phyloP scores from a whole-genome alignment of 2,888 invertebrate genomes.

The Phorcus lineatus region DNA sequence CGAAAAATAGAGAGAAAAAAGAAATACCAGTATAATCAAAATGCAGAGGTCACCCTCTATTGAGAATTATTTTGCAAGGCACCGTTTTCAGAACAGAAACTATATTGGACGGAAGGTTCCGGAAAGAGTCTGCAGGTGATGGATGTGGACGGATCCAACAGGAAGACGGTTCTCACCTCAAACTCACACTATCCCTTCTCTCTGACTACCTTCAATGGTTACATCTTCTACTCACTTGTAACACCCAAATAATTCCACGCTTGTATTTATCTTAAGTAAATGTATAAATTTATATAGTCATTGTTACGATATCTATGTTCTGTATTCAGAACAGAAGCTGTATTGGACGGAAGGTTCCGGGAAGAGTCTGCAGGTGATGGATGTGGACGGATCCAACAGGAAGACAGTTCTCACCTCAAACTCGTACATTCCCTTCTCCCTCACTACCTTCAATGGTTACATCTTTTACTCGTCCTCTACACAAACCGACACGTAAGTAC shows the following conservation, averaged over 20 bases:
- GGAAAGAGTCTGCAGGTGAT: not conserved
- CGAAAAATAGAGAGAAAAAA: too few species aligned
- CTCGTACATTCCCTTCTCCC: not conserved
- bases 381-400: not conserved
- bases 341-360: slow-evolving; percentile 6
- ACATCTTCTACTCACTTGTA: slow-evolving; percentile 9
- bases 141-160: too few species aligned
- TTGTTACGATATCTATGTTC: too few species aligned
- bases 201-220: too few species aligned
- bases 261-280: too few species aligned
- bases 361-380: slow-evolving; percentile 1
- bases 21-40: too few species aligned
- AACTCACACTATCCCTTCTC: too few species aligned
- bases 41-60: too few species aligned
- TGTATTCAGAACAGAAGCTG: not conserved
- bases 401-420: not conserved
- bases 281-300: too few species aligned
- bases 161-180: too few species aligned
- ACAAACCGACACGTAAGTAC: not conserved
- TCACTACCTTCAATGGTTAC: not conserved
- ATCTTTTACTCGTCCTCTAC: not conserved
- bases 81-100: not conserved
- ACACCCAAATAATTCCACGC: too few species aligned
- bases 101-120: slow-evolving; percentile 6
- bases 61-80: too few species aligned